Base-by-base conservation (phyloP, 2,113 vertebrate genomes). In the Cygnus atratus region DNA sequence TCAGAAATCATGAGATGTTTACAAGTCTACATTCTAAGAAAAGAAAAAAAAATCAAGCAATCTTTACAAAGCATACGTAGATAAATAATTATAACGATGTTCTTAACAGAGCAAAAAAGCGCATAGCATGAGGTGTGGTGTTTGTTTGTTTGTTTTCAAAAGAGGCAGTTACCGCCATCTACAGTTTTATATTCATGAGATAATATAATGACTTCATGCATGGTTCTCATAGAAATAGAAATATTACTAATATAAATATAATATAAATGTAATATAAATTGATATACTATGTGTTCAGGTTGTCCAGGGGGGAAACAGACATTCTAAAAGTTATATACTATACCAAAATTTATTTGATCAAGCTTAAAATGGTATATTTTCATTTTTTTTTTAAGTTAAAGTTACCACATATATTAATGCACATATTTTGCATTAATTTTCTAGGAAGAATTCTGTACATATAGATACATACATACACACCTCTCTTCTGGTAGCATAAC, bases 221-320 rank as follows among this genome's bases (percentile, higher is more conserved):
- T 61, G 8, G 0, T 72, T 84, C 37, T 67, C 59, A 52, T 12
- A 37, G 24, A 37, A 62, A 62, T 39, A 37, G n/a, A 25, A 61
- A 25, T 39, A 26, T 24, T 62, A 62, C 35, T 62, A 62, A 62
- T 37, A 39, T 21, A 39, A 62, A 62, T 28, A 50, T 48, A 62
- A 52, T 62, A 39, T 21, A 39, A 63, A 63, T 7, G 37, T 44
- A 68, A 21, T 22, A 70, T 35, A 82, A 78, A 75, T 3, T 11
- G 13, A 44, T 68, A 29, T 12, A 11, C 4, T 61, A 3, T 35
- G 12, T 72, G 91, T 84, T 83, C 26, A 68, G 37, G 9, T 52
- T 63, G 11, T 24, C 11, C n/a, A 3, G 10, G 5, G 13, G 19
- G 4, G 18, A 76, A 81, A 41, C 3, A 1, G 1, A 3, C 0